Evolutionary conservation across 2,797 vertebrate species (phyloP), one percentile per base, ranked within the genome.

Genomic region (Diplodus puntazzo): DNA sequence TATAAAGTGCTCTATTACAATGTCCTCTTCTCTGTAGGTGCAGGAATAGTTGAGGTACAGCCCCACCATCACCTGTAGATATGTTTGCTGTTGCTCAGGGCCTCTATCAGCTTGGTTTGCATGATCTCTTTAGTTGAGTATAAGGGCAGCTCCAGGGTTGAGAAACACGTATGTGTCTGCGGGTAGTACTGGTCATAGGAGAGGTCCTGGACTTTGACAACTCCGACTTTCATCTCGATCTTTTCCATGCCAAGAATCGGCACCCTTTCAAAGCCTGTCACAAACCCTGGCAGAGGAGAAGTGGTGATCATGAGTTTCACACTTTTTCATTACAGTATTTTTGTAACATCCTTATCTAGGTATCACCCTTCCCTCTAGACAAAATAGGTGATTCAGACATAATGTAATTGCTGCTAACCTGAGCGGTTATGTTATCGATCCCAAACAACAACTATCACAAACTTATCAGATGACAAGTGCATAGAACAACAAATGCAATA

Each of bases 201-300:
- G 39, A 27, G 39, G 16, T 61, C 49, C 53, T 8, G 0, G 5
- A 43, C 46, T 53, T n/a, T 1, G 6, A 77, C 65, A 1, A 70
- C 64, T 48, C 11, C 8, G 65, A 96, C 83, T 13, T 0, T 87
- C 89, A 96, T 92, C 60, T 55, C 84, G 54, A 93, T 58, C 18
- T 78, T 66, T 14, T 75, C 72, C 80, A 94, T 79, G 8, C 87
- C 88, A 68, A 86, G 76, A 30, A 92, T 46, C 17, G 93, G 90
- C 67, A 89, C 75, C 65, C 88, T 93, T 53, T 94, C 91, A 66
- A 82, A 95, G 74, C 95, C 95, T 43, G 90, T 92, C 80, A 96
- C 49, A 75, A 97, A 97, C 67, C 93, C 83, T 88, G 20, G 10
- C 14, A 45, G 11, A 17, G 43, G 54, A n/a, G 42, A 21, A 23